Percentiles rank a stretch among this genome's conserved stretches.
Conservation (phyloP, 2,797 vertebrate genomes). For the Parotocinclus haroldoi region DNA sequence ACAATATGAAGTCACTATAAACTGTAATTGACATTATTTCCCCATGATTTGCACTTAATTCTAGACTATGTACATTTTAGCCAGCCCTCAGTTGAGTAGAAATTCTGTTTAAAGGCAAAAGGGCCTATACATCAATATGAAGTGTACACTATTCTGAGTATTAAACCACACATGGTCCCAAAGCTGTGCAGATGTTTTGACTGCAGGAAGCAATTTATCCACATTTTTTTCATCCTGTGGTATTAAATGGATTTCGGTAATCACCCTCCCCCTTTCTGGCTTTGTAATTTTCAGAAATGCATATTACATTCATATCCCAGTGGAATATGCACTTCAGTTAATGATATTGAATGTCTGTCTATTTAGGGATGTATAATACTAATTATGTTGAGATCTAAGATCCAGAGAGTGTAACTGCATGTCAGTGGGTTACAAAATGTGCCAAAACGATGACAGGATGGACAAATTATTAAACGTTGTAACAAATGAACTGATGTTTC, state of each 20-base stretch:
- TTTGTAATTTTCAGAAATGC: conserved; percentile 11
- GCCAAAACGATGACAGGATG: conserved; percentile 18
- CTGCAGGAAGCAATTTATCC: conserved; percentile 21
- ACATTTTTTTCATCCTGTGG: conserved; percentile 24
- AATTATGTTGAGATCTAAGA: conserved; percentile 4
- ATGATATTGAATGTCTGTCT: background rate
- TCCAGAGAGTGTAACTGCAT: background rate
- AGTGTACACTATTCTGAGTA: background rate
- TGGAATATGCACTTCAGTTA: conserved; percentile 3
- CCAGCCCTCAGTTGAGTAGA: too few species aligned
- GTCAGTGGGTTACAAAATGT: conserved; percentile 2
- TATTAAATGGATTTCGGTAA: conserved; percentile 37
- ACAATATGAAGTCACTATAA: too few species aligned
- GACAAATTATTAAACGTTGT: conserved; percentile 12
- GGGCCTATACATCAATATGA: too few species aligned
- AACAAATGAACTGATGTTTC: conserved; percentile 58
- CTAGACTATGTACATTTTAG: too few species aligned
- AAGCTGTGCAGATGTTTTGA: conserved; percentile 24
- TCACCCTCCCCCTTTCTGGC: conserved; percentile 22
- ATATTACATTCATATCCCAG: conserved; percentile 10
- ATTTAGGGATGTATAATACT: conserved; percentile 1
- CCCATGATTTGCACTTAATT: too few species aligned
- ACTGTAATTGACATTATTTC: too few species aligned
- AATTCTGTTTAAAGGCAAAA: too few species aligned
- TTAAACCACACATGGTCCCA: conserved; percentile 16